These are phyloP conservation scores for Prolemur simus DNA, from an alignment of 2,113 vertebrate species.

Conservation along the genomic window DNA sequence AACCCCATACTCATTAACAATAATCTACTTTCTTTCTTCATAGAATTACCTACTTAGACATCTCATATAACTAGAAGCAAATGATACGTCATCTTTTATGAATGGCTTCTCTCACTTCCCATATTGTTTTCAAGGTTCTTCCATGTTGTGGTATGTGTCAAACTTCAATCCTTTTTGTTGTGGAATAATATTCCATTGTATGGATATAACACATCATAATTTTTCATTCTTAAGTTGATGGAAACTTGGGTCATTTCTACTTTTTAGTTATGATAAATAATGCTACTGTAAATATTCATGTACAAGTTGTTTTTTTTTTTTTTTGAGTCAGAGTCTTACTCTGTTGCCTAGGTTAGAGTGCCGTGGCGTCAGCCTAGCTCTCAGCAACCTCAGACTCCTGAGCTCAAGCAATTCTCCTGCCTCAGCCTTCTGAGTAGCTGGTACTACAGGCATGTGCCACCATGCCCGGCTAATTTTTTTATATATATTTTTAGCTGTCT, in stretches of 20 bases:
- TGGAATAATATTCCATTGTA: neutral
- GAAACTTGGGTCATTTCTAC: neutral
- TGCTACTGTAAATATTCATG: neutral
- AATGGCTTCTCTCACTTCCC: neutral
- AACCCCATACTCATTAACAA: neutral
- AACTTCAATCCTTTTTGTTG: neutral
- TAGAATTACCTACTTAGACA: neutral
- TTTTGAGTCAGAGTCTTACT: too few species aligned
- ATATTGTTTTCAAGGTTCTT: neutral
- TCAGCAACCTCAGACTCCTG: too few species aligned
- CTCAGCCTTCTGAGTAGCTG: too few species aligned
- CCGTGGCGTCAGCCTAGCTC: too few species aligned
- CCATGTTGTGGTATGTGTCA: too few species aligned
- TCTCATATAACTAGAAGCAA: neutral
- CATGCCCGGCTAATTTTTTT: too few species aligned
- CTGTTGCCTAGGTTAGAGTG: too few species aligned
- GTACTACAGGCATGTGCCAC: too few species aligned
- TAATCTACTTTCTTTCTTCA: neutral
- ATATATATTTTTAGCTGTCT: too few species aligned
- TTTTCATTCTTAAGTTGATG: neutral
- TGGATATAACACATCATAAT: neutral
- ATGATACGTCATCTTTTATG: neutral
- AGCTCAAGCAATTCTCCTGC: too few species aligned
- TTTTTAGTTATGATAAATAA: neutral
- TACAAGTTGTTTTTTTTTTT: neutral